Evolutionary conservation across 92 coral and sea anemone species (phyloP), one percentile per base, ranked within the genome.

Genomic region (Porites evermanni): DNA sequence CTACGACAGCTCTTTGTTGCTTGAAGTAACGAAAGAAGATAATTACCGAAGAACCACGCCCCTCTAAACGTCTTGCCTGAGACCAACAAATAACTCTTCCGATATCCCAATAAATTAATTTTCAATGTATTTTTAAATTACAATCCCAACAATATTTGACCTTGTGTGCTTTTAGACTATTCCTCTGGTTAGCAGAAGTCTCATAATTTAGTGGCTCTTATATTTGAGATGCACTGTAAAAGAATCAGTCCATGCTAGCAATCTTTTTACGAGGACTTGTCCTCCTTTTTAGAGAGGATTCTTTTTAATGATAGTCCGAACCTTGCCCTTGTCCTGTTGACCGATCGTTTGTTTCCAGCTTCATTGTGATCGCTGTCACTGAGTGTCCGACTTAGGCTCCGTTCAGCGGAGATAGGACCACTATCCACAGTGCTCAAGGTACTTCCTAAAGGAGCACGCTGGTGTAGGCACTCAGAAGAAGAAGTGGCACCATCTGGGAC

Each of bases 271-370:
- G 53, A 80, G 54, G 53, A 74, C 18, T 61, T 72, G 38, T 82
- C 80, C 6, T 58, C 71, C 74, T 72, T 63, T 74, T 83, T 72
- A 7, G 94, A 86, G 24, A 91, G 75, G 81, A 93, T 85, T 65
- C 86, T 94, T 67, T 85, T 94, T 32, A 94, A 72, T 4, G 98
- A 90, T 79, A 79, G 70, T 68, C 95, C 92, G 44, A 94, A 92
- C 86, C 93, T 88, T 14, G 94, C 85, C 13, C 92, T 89, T 38
- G 87, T 79, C 83, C 86, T 92, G 53, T 86, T 89, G 6, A 84
- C 88, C 19, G 97, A 77, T 6, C 94, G 91, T 29, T 88, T 94
- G 74, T 72, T 86, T 9, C 75, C 18, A 2, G 88, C 13, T 2
- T 84, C 47, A 14, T 74, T 79, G 79, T 38, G 78, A 47, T 83